Conservation (phyloP, 2,888 invertebrate genomes). For the Drosophila neotestacea region DNA sequence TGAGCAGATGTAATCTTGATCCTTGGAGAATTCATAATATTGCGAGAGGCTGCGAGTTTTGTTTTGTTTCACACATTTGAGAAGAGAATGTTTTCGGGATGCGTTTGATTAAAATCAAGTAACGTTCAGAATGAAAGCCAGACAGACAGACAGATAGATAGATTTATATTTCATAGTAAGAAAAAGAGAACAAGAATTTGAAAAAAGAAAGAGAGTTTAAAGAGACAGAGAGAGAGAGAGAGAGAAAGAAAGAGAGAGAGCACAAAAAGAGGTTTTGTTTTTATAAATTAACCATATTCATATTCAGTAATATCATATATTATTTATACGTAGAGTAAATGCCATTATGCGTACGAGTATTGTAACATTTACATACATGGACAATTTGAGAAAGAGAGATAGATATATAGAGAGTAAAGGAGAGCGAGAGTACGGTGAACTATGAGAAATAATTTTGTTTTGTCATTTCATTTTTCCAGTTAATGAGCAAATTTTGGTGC, state of each 20-base stretch:
- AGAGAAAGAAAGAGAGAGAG: conserved; percentile 52
- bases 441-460: conserved; percentile 31
- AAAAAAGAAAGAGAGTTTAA: conserved; percentile 38
- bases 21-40: conserved; percentile 94
- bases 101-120: conserved; percentile 44
- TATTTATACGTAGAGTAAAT: conserved; percentile 61
- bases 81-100: conserved; percentile 42
- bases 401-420: conserved; percentile 14
- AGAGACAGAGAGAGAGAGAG: conserved; percentile 39
- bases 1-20: conserved; percentile 98
- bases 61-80: background rate
- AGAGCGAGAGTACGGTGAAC: conserved; percentile 1
- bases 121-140: conserved; percentile 20
- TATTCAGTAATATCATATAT: conserved; percentile 24
- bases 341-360: conserved; percentile 58
- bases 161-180: conserved; percentile 11
- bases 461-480: conserved; percentile 9
- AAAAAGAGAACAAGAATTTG: conserved; percentile 20
- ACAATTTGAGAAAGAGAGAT: conserved; percentile 51
- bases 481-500: conserved; percentile 38
- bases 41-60: conserved; percentile 88
- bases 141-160: conserved; percentile 35
- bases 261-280: conserved; percentile 50
- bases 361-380: conserved; percentile 66
- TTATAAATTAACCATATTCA: conserved; percentile 49